Evolutionary conservation across 2,888 invertebrate species (phyloP).

Genomic region (Drosophila infuscata): DNA sequence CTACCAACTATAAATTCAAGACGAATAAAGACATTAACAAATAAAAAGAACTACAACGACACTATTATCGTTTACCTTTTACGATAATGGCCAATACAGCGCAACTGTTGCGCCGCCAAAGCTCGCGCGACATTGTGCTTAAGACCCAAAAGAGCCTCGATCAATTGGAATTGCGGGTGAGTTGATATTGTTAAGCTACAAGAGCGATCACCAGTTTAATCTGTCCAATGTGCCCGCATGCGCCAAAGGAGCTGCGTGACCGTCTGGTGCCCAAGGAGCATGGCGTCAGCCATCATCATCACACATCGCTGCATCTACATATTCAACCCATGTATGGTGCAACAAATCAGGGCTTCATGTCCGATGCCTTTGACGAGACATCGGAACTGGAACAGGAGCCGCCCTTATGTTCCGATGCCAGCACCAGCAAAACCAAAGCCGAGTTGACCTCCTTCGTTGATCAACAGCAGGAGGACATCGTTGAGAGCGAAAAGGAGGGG

Average conservation of each 20-base stretch:
- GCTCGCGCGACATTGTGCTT: slow-evolving; percentile 91
- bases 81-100: slow-evolving; percentile 93
- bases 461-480: slow-evolving; percentile 85
- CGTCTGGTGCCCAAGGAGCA: slow-evolving; percentile 90
- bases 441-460: slow-evolving; percentile 57
- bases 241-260: slow-evolving; percentile 89
- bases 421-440: slow-evolving; percentile 81
- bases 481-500: slow-evolving; percentile 89
- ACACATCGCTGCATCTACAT: slow-evolving; percentile 70
- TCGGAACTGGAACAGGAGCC: slow-evolving; percentile 81
- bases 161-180: slow-evolving; percentile 93
- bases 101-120: slow-evolving; percentile 94
- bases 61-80: slow-evolving; percentile 33
- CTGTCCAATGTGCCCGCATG: not conserved
- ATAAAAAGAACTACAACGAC: slow-evolving; percentile 11
- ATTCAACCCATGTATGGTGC: slow-evolving; percentile 90
- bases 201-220: not conserved
- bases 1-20: slow-evolving; percentile 7
- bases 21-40: slow-evolving; percentile 9
- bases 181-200: slow-evolving; percentile 39
- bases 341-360: slow-evolving; percentile 92
- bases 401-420: slow-evolving; percentile 82
- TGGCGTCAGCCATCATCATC: slow-evolving; percentile 87
- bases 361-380: slow-evolving; percentile 84
- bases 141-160: slow-evolving; percentile 91